Percentiles rank a stretch among this genome's conserved stretches.
These are phyloP conservation scores for Delia radicum DNA, from an alignment of 1,140 invertebrate species.

Conservation along the genomic window DNA sequence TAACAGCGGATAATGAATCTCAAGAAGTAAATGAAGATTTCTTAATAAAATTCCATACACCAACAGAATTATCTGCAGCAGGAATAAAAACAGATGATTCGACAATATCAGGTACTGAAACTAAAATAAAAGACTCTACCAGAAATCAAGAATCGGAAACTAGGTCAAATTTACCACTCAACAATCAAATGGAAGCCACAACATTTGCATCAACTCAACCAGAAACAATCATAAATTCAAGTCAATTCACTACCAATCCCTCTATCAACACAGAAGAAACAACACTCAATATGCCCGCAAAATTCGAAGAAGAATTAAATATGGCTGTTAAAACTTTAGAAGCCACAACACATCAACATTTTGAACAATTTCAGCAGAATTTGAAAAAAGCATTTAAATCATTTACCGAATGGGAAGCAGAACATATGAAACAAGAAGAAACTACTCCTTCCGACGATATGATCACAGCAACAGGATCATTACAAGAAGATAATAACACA, in stretches of 20 bases:
- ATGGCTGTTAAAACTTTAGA: not conserved
- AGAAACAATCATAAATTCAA: too few relatives aligned
- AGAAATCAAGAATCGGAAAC: not conserved
- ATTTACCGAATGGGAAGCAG: not conserved
- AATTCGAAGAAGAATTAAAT: not conserved
- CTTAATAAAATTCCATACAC: too few relatives aligned
- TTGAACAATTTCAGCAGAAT: not conserved
- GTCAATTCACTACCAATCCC: not conserved
- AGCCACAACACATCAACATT: not conserved
- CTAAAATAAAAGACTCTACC: too few relatives aligned
- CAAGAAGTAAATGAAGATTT: too few relatives aligned
- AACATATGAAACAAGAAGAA: not conserved
- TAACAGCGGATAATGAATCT: too few relatives aligned
- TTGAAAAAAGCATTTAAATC: not conserved
- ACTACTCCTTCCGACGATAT: not conserved
- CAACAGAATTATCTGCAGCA: too few relatives aligned
- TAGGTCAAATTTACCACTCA: too few relatives aligned
- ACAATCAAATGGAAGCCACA: not conserved
- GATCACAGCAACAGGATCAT: not conserved
- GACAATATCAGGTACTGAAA: too few relatives aligned
- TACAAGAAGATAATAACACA: not conserved
- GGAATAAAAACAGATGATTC: too few relatives aligned
- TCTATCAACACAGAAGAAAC: not conserved
- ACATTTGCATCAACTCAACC: not conserved
- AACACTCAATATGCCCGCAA: not conserved